Percentiles rank a stretch among this genome's conserved stretches.
Evolutionary conservation across 2,888 invertebrate genomes (phyloP).

Genomic region (Zaprionus bogoriensis): DNA sequence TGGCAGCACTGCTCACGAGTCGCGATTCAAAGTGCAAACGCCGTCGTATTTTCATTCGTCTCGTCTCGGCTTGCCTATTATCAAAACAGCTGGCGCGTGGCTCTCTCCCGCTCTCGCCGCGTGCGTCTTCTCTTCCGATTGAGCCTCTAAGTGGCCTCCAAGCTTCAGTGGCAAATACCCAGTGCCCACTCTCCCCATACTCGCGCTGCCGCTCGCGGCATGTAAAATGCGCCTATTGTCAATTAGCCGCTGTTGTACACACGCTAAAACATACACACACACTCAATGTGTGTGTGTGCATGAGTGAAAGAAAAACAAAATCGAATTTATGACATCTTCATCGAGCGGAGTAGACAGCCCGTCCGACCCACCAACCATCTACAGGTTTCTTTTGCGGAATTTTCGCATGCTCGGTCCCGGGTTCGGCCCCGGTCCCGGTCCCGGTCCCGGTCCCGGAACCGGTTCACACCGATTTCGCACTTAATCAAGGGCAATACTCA

Average conservation of each 20-base stretch:
- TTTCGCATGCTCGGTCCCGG: constrained; percentile 45
- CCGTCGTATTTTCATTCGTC: not conserved
- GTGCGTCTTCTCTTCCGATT: not conserved
- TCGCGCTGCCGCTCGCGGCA: too few species aligned
- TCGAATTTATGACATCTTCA: constrained; percentile 22
- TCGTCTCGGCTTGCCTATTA: constrained; percentile 13
- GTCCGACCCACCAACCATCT: too few species aligned
- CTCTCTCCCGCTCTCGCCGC: constrained; percentile 14
- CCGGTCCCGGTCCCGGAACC: too few species aligned
- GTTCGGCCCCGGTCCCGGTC: too few species aligned
- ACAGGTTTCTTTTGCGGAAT: constrained; percentile 25
- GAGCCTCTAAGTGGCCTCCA: constrained; percentile 20
- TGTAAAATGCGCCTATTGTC: constrained; percentile 15
- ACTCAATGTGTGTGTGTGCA: not conserved
- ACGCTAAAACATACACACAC: constrained; percentile 7
- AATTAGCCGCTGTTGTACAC: constrained; percentile 4
- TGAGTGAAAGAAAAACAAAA: not conserved
- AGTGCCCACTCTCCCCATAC: not conserved
- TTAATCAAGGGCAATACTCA: constrained; percentile 50
- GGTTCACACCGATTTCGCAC: constrained; percentile 54
- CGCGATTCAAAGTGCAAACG: constrained; percentile 57
- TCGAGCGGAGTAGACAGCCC: constrained; percentile 38
- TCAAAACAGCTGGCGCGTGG: constrained; percentile 57
- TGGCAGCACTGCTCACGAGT: too few species aligned
- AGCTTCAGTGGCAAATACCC: constrained; percentile 20